Base-by-base conservation (phyloP, 2,888 invertebrate genomes). In the Vanessa cardui region DNA sequence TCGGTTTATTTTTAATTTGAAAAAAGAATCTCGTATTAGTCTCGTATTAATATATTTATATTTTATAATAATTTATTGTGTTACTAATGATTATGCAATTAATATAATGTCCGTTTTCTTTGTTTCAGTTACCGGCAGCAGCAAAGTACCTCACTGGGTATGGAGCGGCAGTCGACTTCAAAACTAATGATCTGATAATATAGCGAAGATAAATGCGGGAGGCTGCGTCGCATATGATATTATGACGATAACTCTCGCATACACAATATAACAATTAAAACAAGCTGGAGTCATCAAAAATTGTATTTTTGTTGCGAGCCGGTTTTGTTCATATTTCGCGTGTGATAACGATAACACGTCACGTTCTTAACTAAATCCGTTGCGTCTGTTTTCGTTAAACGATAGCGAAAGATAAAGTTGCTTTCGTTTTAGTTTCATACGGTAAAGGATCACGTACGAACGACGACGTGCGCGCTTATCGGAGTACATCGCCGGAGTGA, bases 111-210 rank as follows among this genome's bases (percentile, higher is more conserved):
- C 6, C n/a, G 44, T 44, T 4, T 54, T 44, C 33, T 83, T 91
- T 91, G 92, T 92, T 92, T 68, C 89, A 92, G 92, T 84, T 88
- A 81, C 85, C 86, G 72, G 86, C 83, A 79, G 87, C 88, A 82
- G 85, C 85, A 76, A 84, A 86, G 83, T 86, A 85, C 82, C 89
- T 89, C 72, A 80, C 83, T 77, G 89, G 90, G 75, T 90, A 90
- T 84, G 90, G 91, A 72, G 88, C 90, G 75, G 92, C 89, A 69
- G 81, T 90, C 76, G 90, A 91, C 84, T 90, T 85, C 81, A 71
- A 76, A 46, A 49, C 60, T 66, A 33, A 66, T 46, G 60, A 72
- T 60, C 70, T 76, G 72, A 78, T 74, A 75, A 74, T 75, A 75
- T 78, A 78, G 72, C 80, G 73, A 77, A 73, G 72, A 66, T 75